Percentiles rank a stretch among this genome's conserved stretches.
Conservation (phyloP, 2,113 vertebrate genomes). For the Ancistrus triradiatus region DNA sequence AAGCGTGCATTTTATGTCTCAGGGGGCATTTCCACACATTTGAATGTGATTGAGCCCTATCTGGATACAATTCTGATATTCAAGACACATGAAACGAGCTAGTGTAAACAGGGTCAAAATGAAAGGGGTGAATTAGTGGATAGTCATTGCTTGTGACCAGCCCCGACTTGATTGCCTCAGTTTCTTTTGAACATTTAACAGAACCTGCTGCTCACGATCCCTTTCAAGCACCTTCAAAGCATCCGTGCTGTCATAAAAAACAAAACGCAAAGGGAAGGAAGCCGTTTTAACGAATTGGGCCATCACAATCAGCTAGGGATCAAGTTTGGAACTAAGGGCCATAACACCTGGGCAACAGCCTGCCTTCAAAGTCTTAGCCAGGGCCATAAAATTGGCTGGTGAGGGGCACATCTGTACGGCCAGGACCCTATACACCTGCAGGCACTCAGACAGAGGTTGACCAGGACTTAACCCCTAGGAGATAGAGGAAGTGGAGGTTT, state of each 20-base stretch:
- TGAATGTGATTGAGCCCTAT: too few species aligned
- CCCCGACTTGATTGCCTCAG: slow-evolving; percentile 1
- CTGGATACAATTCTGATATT: too few species aligned
- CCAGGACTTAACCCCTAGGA: slow-evolving; percentile 17
- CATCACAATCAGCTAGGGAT: slow-evolving; percentile 49
- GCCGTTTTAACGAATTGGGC: slow-evolving; percentile 58
- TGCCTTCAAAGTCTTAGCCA: slow-evolving; percentile 30
- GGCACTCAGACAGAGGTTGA: slow-evolving; percentile 50
- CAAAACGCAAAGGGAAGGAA: slow-evolving; percentile 39
- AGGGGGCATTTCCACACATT: too few species aligned
- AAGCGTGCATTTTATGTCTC: too few species aligned
- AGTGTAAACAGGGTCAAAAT: too few species aligned
- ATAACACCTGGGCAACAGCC: slow-evolving; percentile 61
- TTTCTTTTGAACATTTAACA: slow-evolving; percentile 31
- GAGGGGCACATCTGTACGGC: slow-evolving; percentile 46
- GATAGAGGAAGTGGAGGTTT: background rate
- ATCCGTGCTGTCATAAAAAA: slow-evolving; percentile 52
- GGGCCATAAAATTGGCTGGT: slow-evolving; percentile 22
- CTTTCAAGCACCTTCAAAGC: slow-evolving; percentile 58
- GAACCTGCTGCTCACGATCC: slow-evolving; percentile 15
- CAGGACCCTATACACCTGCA: slow-evolving; percentile 53
- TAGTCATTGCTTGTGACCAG: slow-evolving; percentile 3
- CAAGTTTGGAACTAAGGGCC: slow-evolving; percentile 52
- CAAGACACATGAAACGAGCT: too few species aligned
- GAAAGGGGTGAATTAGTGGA: slow-evolving; percentile 6